Evolutionary conservation across 2,113 vertebrate genomes (phyloP), one percentile per base, ranked within the genome.

Genomic region (Otus sunia): DNA sequence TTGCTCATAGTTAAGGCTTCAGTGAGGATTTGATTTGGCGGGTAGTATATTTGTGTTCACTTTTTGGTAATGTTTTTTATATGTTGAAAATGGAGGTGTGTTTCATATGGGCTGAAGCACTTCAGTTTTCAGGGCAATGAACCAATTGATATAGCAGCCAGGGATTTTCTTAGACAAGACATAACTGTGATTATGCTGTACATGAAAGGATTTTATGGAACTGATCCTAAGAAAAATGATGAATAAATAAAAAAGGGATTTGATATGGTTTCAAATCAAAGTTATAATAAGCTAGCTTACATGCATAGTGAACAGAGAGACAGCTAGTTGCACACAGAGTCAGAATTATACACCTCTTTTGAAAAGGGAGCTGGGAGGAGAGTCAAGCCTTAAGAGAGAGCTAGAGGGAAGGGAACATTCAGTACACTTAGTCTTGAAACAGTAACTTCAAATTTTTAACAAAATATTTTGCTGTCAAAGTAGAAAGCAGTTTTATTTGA

Each of bases 231-330:
- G 82, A 80, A 93, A 90, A 91, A 72, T 8, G 8, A 66, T 78
- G 39, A 94, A 92, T 92, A 93, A 91, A 94, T 90, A 88, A 87
- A 91, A 92, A 86, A 63, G 20, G 27, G 37, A 90, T 94, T 93
- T 77, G 53, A 60, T 91, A 43, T 56, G 78, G 66, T 90, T 96
- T 90, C 64, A 87, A 81, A 80, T 86, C 59, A 56, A 53, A 79
- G 39, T 81, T 76, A 30, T 50, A 73, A 81, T 74, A 76, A 73
- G 59, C 62, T 53, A n/a, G 36, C 17, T 82, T 81, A 60, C 32
- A 45, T 64, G 45, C 53, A 58, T 2, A 82, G 86, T 53, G 94
- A 93, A 43, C 45, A 75, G 71, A 67, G 69, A 95, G 55, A 60
- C 72, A 91, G 41, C 49, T 82, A 34, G 17, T 49, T 80, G 55